Percentiles rank a stretch among this genome's conserved stretches.
Conservation (phyloP, 2,113 vertebrate species). For the Forbesichthys agassizii region DNA sequence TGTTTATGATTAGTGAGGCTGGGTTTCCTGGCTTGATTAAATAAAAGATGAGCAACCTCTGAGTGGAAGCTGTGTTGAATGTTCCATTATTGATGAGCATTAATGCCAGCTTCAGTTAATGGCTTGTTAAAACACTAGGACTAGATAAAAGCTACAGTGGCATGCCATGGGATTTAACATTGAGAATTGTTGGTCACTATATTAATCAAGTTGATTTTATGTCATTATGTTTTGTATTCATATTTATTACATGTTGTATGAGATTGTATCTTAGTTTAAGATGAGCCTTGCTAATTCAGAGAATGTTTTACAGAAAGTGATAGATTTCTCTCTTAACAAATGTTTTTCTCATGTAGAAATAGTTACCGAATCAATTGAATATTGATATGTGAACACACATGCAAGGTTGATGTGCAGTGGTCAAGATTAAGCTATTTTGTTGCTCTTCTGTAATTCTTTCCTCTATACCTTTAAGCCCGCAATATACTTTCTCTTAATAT, state of each 20-base stretch:
- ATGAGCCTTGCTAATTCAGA: no score
- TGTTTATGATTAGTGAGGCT: not conserved
- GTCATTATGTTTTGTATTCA: no score
- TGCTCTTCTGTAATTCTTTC: constrained; percentile 43
- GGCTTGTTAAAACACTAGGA: not conserved
- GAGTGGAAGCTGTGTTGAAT: constrained; percentile 2
- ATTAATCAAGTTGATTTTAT: no score
- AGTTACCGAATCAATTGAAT: no score
- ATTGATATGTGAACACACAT: not conserved
- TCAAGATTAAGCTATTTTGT: constrained; percentile 25
- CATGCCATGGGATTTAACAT: no score
- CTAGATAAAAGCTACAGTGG: not conserved
- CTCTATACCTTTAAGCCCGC: constrained; percentile 7
- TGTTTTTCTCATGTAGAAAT: no score
- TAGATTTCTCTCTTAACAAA: no score
- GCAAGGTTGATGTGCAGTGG: constrained; percentile 30
- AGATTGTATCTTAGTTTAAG: no score
- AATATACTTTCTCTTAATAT: no score
- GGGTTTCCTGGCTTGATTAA: not conserved
- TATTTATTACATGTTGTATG: no score
- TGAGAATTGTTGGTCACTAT: no score
- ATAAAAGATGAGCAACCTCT: constrained; percentile 9
- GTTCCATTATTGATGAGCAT: constrained; percentile 41
- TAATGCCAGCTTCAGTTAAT: constrained; percentile 19
- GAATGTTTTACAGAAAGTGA: no score